Evolutionary conservation across 2,797 vertebrate species (phyloP), one percentile per base, ranked within the genome.

Genomic region (Halcyon leucocephala): DNA sequence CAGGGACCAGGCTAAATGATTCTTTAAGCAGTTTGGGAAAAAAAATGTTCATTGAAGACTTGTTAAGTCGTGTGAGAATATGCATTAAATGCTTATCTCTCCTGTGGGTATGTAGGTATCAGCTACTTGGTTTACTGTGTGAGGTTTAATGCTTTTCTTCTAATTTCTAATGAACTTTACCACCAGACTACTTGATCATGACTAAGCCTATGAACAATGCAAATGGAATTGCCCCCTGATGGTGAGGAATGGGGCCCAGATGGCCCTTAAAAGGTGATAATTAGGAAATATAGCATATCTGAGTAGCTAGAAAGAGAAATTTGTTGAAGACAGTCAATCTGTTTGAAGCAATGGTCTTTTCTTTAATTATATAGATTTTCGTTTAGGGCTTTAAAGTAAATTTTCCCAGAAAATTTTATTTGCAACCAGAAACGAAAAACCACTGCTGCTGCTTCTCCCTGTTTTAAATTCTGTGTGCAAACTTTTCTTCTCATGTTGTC

Each of bases 221-320:
- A 99, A 99, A 99, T 99, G 98, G 99, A 99, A 99, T 99, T 99
- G 98, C 99, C 99, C 99, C 99, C 99, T 95, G 99, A 98, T 99
- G 99, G 98, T 99, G 98, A 99, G 99, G 99, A 99, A 99, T 99
- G 99, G 98, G 98, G 98, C 99, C 99, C 99, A 99, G 99, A 99
- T 99, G 99, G 99, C 99, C 99, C 99, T 99, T 99, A 99, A 99
- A 99, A 99, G 99, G 99, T 99, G 99, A 99, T 99, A 99, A 99
- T 99, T 99, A 99, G 99, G 99, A 99, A 99, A 99, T 99, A 99
- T 99, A 99, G 99, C 99, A 99, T 99, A 99, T 99, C 99, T 98
- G 99, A 98, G 98, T 98, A 99, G 99, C 98, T 98, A 98, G 99
- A 98, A 98, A 98, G 97, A 98, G 98, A 98, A 98, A 99, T 98